Base-by-base conservation (phyloP, 2,113 vertebrate species). In the Dendrocopos noguchii region DNA sequence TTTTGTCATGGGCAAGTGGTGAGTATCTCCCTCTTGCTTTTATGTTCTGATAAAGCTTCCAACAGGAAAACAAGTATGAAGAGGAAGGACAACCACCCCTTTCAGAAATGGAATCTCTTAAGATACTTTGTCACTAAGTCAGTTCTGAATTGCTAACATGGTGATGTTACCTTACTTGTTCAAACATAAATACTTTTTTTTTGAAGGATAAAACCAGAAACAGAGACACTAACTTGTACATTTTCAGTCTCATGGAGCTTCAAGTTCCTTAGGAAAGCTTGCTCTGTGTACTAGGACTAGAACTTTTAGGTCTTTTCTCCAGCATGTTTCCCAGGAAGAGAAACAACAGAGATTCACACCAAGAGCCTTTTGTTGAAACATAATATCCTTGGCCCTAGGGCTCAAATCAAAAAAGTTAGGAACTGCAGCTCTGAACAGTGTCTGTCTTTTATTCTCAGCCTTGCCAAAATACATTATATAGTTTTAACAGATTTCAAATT, bases 391-490 rank as follows among this genome's bases (percentile, higher is more conserved):
- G 1, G 18, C 68, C 42, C 44, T 65, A 61, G 13, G 36, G 34
- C 63, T 92, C 42, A 77, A 63, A 84, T 63, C 46, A 56, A n/a
- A 72, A 55, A n/a, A 65, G 36, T 19, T 29, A 15, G 36, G 34
- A 52, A 88, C 74, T 44, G 31, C 85, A 87, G 28, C 82, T 97
- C 89, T 94, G 94, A 96, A 95, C 79, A 6, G 18, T 78, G 80
- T 86, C 87, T 80, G 83, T 47, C 61, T 82, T 97, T 97, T 96
- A 97, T 96, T 97, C 79, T 85, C 59, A 96, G 82, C 93, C 91
- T 95, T 91, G 66, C 90, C 87, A 92, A 95, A 95, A 97, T 96
- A 97, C 94, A 96, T 33, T 29, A 80, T 75, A 76, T 70, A 87
- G 80, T 90, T 94, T 94, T 95, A 93, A 96, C 87, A 73, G 2